Evolutionary conservation across 2,888 invertebrate species (phyloP), one percentile per base, ranked within the genome.

Genomic region (Marasmarcha lunaedactyla): DNA sequence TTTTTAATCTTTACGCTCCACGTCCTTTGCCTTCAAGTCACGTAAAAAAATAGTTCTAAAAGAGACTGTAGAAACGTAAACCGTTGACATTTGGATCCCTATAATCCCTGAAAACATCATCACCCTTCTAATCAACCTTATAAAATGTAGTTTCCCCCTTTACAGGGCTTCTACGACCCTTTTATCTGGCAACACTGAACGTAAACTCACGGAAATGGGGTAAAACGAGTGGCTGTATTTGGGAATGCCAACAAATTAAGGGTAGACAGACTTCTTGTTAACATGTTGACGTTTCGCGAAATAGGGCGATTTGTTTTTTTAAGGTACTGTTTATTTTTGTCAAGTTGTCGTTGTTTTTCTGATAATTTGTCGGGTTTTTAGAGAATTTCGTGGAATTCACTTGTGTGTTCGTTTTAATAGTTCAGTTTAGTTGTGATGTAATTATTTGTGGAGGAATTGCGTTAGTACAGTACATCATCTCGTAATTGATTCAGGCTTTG

Each of bases 91-190:
- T 7, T 3, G 7, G 20, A 20, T 36, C 20, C 36, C n/a, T 15
- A 6, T 15, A 20, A 36, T 36, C 20, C 20, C 7, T 11, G 14
- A 14, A 34, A 34, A 34, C 34, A 40, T 43, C 41, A 70, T 68
- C 69, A 68, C 57, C 57, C 71, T 59, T 66, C 68, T 74, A 77
- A 77, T 77, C 77, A 72, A 60, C 40, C 50, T 47, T 52, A 56
- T 64, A 65, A 68, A 62, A 67, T 59, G 57, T 55, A 63, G 54
- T 60, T 54, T 53, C 52, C 55, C 58, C 58, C 50, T 59, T 59
- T 55, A 57, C 53, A 45, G 51, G 55, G 50, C 46, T 47, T 50
- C 49, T 52, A 61, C 61, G 64, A 57, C 56, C 63, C 67, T 70
- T 72, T 74, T 76, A 76, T 76, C 77, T 71, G 52, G 54, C 51